Evolutionary conservation across 1,140 invertebrate genomes (phyloP).

Genomic region (Medauroidea extradentata): DNA sequence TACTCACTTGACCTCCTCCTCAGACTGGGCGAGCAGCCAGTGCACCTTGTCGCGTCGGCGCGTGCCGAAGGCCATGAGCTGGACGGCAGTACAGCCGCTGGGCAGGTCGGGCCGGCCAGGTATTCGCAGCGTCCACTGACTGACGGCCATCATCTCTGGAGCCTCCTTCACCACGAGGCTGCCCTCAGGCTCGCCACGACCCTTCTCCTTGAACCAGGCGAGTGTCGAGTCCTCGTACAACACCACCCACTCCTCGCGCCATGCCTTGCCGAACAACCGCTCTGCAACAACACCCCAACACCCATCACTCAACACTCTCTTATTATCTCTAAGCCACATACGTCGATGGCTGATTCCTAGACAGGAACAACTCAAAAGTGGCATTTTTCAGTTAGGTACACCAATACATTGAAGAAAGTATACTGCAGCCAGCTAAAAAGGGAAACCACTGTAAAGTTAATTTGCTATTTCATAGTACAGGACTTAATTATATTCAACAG

Average conservation of each 20-base stretch:
- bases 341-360: too few relatives aligned
- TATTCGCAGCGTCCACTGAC: conserved; percentile 66
- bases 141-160: conserved; percentile 72
- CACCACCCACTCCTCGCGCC: conserved; percentile 75
- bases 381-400: too few relatives aligned
- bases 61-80: conserved; percentile 67
- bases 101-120: conserved; percentile 64
- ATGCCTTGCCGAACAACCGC: conserved; percentile 68
- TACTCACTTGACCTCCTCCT: conserved; percentile 60
- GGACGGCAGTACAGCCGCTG: conserved; percentile 56
- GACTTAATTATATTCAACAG: too few relatives aligned
- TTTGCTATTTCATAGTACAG: too few relatives aligned
- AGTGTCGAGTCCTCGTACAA: conserved; percentile 74
- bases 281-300: conserved; percentile 46
- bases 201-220: conserved; percentile 68
- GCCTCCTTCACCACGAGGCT: conserved; percentile 62
- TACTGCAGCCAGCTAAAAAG: too few relatives aligned
- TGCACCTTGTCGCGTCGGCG: conserved; percentile 52
- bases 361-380: too few relatives aligned
- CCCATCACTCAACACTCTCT: too few relatives aligned
- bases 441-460: too few relatives aligned
- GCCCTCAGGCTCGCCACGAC: conserved; percentile 45
- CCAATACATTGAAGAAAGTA: too few relatives aligned
- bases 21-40: conserved; percentile 59
- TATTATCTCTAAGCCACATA: too few relatives aligned